phyloP scores from a whole-genome alignment of 2,113 vertebrate species.

The rat (Rattus norvegicus) region DNA sequence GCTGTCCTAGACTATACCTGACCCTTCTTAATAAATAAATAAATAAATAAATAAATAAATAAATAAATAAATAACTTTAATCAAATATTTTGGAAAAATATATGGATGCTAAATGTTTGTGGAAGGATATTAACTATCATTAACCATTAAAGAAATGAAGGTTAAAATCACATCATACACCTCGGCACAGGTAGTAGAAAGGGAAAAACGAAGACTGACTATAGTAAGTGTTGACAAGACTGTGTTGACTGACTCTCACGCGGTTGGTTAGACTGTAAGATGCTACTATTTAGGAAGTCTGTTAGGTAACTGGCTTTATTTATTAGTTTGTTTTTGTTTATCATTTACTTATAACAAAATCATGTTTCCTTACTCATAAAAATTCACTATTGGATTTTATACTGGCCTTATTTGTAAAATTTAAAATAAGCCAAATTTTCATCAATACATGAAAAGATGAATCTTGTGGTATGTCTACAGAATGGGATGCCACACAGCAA shows the following conservation, averaged over 20 bases:
- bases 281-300: not conserved
- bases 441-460: not conserved
- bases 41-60: not conserved
- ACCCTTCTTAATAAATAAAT: not conserved
- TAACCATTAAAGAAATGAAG: not conserved
- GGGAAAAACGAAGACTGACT: not conserved
- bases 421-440: not conserved
- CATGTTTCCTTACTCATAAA: not conserved
- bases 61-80: not conserved
- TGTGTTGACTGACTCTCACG: not conserved
- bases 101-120: not conserved
- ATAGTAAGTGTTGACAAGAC: not conserved
- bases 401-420: not conserved
- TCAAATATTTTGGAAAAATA: not conserved
- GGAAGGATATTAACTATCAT: not conserved
- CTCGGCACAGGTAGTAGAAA: not conserved
- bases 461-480: not conserved
- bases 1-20: not conserved
- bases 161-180: not conserved
- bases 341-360: not conserved
- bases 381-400: not conserved
- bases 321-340: not conserved
- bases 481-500: not conserved
- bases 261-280: not conserved
- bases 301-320: not conserved